These are phyloP conservation scores for Eupithecia dodoneata DNA, from an alignment of 2,888 invertebrate species.

Conservation along the genomic window DNA sequence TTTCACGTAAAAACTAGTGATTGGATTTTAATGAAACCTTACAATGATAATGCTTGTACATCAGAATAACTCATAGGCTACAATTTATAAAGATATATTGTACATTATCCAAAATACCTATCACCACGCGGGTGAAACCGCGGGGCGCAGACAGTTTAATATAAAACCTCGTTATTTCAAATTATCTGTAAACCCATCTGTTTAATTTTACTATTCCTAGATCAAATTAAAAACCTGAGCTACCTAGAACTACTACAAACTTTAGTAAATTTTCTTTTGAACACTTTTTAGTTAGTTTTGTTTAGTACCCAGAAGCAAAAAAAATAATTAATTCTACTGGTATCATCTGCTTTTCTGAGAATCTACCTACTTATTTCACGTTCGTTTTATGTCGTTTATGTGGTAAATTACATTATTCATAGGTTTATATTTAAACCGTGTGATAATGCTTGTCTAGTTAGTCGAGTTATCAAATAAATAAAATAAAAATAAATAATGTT, in stretches of 20 bases:
- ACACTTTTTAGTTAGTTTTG: slow-evolving; percentile 13
- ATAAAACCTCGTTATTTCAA: slow-evolving; percentile 18
- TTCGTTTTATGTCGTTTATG: not conserved
- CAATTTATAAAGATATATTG: too few species aligned
- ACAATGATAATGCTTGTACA: too few species aligned
- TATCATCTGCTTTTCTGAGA: slow-evolving; percentile 28
- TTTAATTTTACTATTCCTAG: slow-evolving; percentile 20
- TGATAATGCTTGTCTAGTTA: not conserved
- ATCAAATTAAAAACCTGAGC: slow-evolving; percentile 22
- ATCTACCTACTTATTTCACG: not conserved
- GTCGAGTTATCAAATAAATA: not conserved
- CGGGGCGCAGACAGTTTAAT: not conserved
- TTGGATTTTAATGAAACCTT: too few species aligned
- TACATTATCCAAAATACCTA: too few species aligned
- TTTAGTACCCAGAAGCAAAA: slow-evolving; percentile 16
- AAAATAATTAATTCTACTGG: not conserved
- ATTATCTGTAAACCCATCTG: slow-evolving; percentile 13
- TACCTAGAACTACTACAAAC: slow-evolving; percentile 17
- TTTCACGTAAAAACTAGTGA: too few species aligned
- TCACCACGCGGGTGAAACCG: too few species aligned
- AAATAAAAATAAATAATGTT: too few species aligned
- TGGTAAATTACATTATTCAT: not conserved
- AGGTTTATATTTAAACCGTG: not conserved
- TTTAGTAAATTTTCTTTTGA: slow-evolving; percentile 17
- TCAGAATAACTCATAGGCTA: too few species aligned